These are phyloP conservation scores for Apis laboriosa DNA, from an alignment of 1,140 invertebrate species.

Conservation along the genomic window DNA sequence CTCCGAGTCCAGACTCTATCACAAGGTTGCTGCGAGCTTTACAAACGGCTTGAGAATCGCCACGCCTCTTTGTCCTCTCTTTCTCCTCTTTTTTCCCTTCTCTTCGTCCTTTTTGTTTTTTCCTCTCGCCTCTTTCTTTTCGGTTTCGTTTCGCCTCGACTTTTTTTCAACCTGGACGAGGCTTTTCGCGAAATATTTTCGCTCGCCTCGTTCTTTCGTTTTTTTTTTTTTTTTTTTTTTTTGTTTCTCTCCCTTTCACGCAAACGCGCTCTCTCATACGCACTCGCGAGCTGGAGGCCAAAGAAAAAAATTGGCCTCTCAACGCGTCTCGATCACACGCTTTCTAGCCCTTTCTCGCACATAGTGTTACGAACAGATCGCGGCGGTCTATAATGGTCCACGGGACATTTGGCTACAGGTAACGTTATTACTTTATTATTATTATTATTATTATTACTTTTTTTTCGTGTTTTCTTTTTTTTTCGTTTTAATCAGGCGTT, in stretches of 20 bases:
- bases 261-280: conserved; percentile 12
- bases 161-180: background rate
- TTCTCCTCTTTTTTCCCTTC: conserved; percentile 42
- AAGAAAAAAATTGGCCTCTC: background rate
- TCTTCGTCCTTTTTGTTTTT: conserved; percentile 26
- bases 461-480: conserved; percentile 28
- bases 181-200: background rate
- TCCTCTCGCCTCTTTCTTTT: conserved; percentile 30
- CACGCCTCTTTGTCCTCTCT: conserved; percentile 52
- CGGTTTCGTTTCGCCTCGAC: background rate
- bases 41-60: conserved; percentile 67
- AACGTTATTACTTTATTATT: conserved; percentile 53
- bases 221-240: background rate
- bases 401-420: conserved; percentile 79
- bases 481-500: conserved; percentile 43
- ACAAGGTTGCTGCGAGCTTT: conserved; percentile 79
- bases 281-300: background rate
- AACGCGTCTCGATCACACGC: background rate
- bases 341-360: conserved; percentile 10
- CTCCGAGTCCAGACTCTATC: conserved; percentile 79
- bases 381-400: conserved; percentile 75
- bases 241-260: conserved; percentile 28
- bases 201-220: background rate
- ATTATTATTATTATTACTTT: conserved; percentile 32
- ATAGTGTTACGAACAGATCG: conserved; percentile 62